phyloP scores from a whole-genome alignment of 2,113 vertebrate species.

The Bothrops jararaca region DNA sequence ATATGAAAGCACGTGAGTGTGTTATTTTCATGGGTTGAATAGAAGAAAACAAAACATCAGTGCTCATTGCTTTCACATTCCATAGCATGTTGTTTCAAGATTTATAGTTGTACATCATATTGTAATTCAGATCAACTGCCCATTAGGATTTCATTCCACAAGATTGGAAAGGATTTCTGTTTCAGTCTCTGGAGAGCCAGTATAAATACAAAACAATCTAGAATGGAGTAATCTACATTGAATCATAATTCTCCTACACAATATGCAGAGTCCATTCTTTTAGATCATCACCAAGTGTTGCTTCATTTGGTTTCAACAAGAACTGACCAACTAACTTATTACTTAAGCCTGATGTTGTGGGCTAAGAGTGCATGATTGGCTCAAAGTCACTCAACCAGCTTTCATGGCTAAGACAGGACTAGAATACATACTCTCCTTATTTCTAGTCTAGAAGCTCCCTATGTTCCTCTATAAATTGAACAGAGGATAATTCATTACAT shows the following conservation, averaged over 20 bases:
- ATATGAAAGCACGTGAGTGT: not conserved
- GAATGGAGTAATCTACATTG: not conserved
- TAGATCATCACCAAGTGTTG: not conserved
- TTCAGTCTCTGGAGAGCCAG: not conserved
- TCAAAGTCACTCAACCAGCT: not conserved
- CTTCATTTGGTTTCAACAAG: not conserved
- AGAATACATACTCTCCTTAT: not conserved
- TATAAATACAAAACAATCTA: not conserved
- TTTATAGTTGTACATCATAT: not conserved
- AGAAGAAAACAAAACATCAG: not conserved
- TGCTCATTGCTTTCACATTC: not conserved
- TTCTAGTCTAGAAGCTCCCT: not conserved
- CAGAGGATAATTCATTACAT: not conserved
- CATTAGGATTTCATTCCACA: not conserved
- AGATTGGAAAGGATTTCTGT: not conserved
- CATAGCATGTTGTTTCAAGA: not conserved
- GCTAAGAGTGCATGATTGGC: not conserved
- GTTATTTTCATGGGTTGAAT: not conserved
- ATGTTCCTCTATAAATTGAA: not conserved
- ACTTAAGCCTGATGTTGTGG: not conserved
- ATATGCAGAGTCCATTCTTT: not conserved
- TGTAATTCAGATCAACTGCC: not conserved
- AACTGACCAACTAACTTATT: not conserved
- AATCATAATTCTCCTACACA: not conserved
- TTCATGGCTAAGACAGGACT: not conserved